phyloP scores from a whole-genome alignment of 1,140 invertebrate species.

The Meloidogyne chitwoodi region DNA sequence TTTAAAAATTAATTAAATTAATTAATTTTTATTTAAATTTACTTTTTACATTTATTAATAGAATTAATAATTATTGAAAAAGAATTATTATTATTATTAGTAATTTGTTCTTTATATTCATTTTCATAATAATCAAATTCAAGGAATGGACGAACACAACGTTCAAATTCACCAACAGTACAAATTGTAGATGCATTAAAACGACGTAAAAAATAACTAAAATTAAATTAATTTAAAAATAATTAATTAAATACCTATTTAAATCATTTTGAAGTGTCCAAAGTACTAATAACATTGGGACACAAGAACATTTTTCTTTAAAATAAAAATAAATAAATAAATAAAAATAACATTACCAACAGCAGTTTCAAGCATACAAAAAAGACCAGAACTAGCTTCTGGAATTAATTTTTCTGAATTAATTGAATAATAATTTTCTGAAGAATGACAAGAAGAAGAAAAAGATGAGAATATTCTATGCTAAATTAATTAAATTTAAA shows the following conservation, averaged over 20 bases:
- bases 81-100: neutral
- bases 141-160: slow-evolving; percentile 27
- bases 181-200: slow-evolving; percentile 42
- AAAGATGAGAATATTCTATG: neutral
- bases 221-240: neutral
- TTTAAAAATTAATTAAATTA: neutral
- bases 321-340: neutral
- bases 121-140: slow-evolving; percentile 28
- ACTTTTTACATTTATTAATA: slow-evolving; percentile 28
- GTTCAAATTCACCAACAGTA: slow-evolving; percentile 31
- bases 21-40: slow-evolving; percentile 11
- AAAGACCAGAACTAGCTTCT: neutral
- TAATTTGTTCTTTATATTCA: slow-evolving; percentile 5
- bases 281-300: slow-evolving; percentile 35
- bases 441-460: neutral
- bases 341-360: neutral
- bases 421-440: neutral
- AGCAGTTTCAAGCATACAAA: slow-evolving; percentile 23
- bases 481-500: too few species aligned
- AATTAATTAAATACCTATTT: slow-evolving; percentile 3
- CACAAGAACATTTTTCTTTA: slow-evolving; percentile 26
- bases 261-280: slow-evolving; percentile 40
- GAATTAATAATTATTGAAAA: slow-evolving; percentile 2
- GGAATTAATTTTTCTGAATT: neutral
- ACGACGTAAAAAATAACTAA: slow-evolving; percentile 30